These are phyloP conservation scores for Portevinia maculata DNA, from an alignment of 2,888 invertebrate species.

Conservation along the genomic window DNA sequence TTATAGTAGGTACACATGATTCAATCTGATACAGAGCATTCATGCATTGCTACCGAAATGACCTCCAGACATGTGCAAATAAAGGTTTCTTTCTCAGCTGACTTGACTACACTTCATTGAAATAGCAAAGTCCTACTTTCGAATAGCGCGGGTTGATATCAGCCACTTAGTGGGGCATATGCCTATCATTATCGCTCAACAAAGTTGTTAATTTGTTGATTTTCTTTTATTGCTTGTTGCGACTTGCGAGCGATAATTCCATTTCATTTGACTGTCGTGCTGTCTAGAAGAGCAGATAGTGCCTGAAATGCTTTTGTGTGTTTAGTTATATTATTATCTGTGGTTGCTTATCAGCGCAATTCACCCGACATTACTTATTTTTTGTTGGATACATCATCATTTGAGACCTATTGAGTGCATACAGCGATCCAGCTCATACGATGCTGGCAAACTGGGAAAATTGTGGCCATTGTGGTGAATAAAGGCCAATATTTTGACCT, in stretches of 20 bases:
- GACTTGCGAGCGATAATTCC: constrained; percentile 9
- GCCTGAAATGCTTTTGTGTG: constrained; percentile 17
- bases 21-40: too few species aligned
- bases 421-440: too few species aligned
- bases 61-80: constrained; percentile 26
- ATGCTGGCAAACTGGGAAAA: too few species aligned
- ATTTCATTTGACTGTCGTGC: constrained; percentile 33
- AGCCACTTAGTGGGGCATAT: constrained; percentile 3
- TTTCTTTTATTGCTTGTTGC: constrained; percentile 4
- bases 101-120: not conserved
- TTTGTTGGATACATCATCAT: too few species aligned
- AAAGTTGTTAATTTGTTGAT: constrained; percentile 4
- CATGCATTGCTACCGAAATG: constrained; percentile 2
- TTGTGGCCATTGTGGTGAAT: too few species aligned
- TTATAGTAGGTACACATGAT: not conserved
- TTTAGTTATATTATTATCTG: too few species aligned
- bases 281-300: constrained; percentile 28
- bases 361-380: not conserved
- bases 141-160: constrained; percentile 4
- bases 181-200: constrained; percentile 2
- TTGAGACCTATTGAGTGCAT: too few species aligned
- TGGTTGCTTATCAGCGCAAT: constrained; percentile 22
- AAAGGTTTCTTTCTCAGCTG: constrained; percentile 1
- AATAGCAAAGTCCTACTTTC: not conserved
- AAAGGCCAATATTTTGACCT: too few species aligned